Percentiles rank a stretch among this genome's conserved stretches.
These are phyloP conservation scores for Erethizon dorsatum DNA, from an alignment of 2,797 vertebrate species.

Conservation along the genomic window DNA sequence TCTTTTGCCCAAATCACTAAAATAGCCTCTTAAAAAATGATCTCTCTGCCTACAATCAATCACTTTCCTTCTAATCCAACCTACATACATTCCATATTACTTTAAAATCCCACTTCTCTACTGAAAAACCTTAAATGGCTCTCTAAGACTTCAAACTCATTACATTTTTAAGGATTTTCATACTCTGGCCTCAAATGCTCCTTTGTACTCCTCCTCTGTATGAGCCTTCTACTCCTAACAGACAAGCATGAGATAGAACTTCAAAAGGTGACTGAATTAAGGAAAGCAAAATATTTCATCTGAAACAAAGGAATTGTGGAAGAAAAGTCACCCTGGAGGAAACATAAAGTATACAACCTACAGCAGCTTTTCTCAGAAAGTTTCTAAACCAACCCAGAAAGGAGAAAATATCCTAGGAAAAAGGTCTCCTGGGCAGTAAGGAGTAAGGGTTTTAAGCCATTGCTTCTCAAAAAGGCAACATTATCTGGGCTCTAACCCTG, in stretches of 20 bases:
- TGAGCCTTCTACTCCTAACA: background rate
- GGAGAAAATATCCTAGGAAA: background rate
- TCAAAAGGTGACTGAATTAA: background rate
- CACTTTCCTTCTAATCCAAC: background rate
- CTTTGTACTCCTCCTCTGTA: background rate
- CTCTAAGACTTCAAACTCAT: constrained; percentile 26
- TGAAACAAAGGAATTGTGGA: background rate
- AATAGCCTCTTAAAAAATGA: background rate
- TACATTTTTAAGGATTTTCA: background rate
- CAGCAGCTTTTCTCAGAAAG: background rate
- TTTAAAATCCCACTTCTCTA: background rate
- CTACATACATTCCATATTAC: background rate
- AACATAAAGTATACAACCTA: background rate
- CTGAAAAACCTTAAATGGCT: background rate
- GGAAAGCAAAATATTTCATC: background rate
- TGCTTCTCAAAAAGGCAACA: background rate
- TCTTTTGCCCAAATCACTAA: background rate
- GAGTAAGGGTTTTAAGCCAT: background rate
- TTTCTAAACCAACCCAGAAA: background rate
- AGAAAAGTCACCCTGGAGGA: background rate
- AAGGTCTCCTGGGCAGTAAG: background rate
- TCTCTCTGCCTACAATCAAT: background rate
- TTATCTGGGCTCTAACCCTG: background rate
- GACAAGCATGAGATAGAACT: background rate
- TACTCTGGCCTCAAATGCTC: background rate